phyloP scores from a whole-genome alignment of 2,797 vertebrate genomes.

The Hafferia zeledoni region DNA sequence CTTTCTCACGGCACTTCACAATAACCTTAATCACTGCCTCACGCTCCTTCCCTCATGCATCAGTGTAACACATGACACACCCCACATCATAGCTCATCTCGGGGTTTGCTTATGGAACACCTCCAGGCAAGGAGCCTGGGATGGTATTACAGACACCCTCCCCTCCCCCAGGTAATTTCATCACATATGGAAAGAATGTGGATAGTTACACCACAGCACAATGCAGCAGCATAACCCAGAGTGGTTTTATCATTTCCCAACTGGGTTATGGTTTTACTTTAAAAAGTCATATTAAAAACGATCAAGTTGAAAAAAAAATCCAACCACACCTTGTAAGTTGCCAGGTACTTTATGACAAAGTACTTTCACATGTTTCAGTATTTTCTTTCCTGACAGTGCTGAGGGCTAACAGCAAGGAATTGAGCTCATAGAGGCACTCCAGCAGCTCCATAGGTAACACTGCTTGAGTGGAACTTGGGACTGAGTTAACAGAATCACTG shows the following conservation, averaged over 20 bases:
- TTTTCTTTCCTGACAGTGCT: neutral
- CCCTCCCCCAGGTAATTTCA: neutral
- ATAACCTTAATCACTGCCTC: neutral
- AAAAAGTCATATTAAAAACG: neutral
- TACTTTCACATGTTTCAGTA: neutral
- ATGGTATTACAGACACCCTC: neutral
- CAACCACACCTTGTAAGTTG: neutral
- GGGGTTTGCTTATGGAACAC: neutral
- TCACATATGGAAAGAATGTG: rapidly evolving
- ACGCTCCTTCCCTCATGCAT: neutral
- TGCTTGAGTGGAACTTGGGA: neutral
- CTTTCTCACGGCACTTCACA: neutral
- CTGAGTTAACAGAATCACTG: neutral
- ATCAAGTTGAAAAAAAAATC: neutral
- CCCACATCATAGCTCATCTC: neutral
- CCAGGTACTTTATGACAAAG: neutral
- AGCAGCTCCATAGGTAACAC: neutral
- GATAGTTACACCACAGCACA: neutral
- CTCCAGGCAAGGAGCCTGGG: neutral
- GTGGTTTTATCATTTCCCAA: neutral
- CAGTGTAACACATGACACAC: neutral
- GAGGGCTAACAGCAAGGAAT: neutral
- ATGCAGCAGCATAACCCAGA: neutral
- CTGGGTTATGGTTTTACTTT: neutral
- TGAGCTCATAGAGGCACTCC: rapidly evolving